phyloP scores from a whole-genome alignment of 2,113 vertebrate genomes.

The Solenodon paradoxus region DNA sequence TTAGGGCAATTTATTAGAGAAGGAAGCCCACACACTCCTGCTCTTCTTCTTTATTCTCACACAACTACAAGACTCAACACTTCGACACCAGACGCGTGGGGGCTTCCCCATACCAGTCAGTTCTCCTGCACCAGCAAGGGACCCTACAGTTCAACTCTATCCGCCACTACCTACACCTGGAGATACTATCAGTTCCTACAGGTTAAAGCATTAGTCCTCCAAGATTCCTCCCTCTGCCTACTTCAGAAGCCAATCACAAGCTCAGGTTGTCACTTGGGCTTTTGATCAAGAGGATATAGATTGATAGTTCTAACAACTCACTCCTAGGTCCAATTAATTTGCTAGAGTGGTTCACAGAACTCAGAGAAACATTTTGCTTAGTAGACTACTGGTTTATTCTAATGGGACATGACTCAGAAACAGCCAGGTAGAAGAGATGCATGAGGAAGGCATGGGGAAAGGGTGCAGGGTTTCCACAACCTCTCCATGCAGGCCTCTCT shows the following conservation, averaged over 20 bases:
- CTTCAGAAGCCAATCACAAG: too few species aligned
- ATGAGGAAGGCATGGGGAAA: too few species aligned
- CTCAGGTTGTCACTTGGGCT: not conserved
- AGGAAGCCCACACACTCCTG: not conserved
- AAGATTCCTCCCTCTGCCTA: too few species aligned
- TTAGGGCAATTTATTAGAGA: not conserved
- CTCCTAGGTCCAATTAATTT: not conserved
- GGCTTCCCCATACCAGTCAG: not conserved
- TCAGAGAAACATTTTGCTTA: not conserved
- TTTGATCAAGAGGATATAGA: not conserved
- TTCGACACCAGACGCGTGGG: not conserved
- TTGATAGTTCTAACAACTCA: not conserved
- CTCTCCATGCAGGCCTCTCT: rapidly evolving
- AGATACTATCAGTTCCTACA: too few species aligned
- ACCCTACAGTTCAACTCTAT: not conserved
- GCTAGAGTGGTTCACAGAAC: not conserved
- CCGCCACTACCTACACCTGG: not conserved
- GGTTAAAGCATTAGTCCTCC: not conserved
- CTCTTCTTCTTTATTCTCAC: not conserved
- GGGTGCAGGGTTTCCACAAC: not conserved
- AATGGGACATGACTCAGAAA: not conserved
- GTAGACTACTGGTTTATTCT: not conserved
- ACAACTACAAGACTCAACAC: not conserved
- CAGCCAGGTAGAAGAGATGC: not conserved
- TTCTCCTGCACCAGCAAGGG: not conserved